These are phyloP conservation scores for Drosophila parvula DNA, from an alignment of 1,140 invertebrate species.

Conservation along the genomic window DNA sequence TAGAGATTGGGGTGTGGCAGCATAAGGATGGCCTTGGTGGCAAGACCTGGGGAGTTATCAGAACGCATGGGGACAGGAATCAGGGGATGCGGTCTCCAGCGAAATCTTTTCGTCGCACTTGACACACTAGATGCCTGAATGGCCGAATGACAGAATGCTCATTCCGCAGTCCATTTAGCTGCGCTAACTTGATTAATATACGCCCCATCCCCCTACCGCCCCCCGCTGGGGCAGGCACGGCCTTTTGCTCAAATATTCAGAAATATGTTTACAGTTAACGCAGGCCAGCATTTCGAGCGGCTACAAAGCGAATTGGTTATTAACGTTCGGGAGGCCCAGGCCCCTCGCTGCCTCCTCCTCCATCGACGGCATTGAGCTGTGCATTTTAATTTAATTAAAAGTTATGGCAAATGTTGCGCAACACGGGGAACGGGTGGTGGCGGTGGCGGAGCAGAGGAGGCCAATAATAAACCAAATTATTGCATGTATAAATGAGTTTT, in stretches of 20 bases:
- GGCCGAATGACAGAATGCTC: slow-evolving; percentile 2
- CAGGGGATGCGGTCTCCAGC: too few relatives aligned
- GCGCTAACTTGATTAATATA: slow-evolving; percentile 60
- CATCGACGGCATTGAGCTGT: slow-evolving; percentile 64
- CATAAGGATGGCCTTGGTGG: slow-evolving; percentile 21
- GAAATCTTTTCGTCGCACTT: neutral
- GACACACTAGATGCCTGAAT: neutral
- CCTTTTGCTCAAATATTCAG: slow-evolving; percentile 77
- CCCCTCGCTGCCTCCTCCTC: slow-evolving; percentile 4
- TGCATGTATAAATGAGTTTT: slow-evolving; percentile 82
- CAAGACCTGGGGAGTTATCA: slow-evolving; percentile 3
- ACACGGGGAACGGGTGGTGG: slow-evolving; percentile 40
- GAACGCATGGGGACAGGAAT: neutral
- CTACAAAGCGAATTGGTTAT: slow-evolving; percentile 80
- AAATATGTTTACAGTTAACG: slow-evolving; percentile 65
- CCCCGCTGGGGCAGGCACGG: neutral
- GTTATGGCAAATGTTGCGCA: slow-evolving; percentile 77
- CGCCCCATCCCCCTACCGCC: too few relatives aligned
- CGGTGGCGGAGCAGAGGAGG: slow-evolving; percentile 15
- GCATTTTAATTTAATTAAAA: slow-evolving; percentile 83
- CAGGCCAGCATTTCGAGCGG: slow-evolving; percentile 46
- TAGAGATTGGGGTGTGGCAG: slow-evolving; percentile 11
- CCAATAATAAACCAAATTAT: slow-evolving; percentile 82
- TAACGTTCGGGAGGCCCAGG: slow-evolving; percentile 46
- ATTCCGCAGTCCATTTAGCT: slow-evolving; percentile 53